Conservation (phyloP, 1,140 invertebrate genomes). For the Arctopsyche grandis region DNA sequence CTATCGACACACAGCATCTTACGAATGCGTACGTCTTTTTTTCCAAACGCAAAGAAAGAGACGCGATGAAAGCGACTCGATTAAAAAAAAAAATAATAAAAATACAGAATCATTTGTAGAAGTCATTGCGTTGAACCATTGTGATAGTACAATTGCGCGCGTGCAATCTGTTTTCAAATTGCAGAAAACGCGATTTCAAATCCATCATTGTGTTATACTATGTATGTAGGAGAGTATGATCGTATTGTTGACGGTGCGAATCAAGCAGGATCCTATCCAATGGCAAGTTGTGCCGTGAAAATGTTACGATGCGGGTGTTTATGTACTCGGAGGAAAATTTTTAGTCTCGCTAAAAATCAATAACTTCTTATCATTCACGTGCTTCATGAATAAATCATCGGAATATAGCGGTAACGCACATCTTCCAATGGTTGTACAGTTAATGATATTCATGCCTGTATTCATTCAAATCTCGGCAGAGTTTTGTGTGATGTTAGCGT, state of each 20-base stretch:
- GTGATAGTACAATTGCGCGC: neutral
- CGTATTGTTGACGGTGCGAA: too few species aligned
- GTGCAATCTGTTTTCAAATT: neutral
- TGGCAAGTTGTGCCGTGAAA: too few species aligned
- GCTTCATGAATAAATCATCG: neutral
- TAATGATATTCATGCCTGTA: conserved; percentile 1
- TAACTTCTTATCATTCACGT: too few species aligned
- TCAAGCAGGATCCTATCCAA: too few species aligned
- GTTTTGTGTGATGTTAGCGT: neutral
- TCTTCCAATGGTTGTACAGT: conserved; percentile 3
- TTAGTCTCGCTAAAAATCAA: too few species aligned
- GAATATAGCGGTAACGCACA: neutral
- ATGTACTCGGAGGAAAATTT: too few species aligned
- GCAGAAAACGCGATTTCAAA: too few species aligned
- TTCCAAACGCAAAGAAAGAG: neutral
- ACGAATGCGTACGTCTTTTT: neutral
- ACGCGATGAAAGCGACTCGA: neutral
- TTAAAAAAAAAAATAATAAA: neutral
- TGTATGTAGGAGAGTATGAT: too few species aligned
- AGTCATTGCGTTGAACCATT: neutral
- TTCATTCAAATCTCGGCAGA: conserved; percentile 1
- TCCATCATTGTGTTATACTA: too few species aligned
- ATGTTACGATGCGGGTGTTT: too few species aligned
- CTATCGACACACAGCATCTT: too few species aligned
- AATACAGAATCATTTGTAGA: neutral